Base-by-base conservation (phyloP, 2,113 vertebrate species). In the Esox niger region DNA sequence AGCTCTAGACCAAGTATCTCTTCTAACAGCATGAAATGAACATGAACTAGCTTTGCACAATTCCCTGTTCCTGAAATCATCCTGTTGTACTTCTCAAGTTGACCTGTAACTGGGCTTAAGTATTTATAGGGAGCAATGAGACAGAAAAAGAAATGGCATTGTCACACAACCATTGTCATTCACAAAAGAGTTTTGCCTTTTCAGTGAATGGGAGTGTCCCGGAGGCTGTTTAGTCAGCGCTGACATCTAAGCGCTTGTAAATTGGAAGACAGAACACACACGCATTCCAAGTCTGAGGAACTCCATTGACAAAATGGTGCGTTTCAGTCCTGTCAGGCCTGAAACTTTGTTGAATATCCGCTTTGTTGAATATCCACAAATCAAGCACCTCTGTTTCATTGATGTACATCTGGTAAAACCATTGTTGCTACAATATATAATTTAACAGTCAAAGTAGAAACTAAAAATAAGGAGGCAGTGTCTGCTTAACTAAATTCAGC, bases 111-210 rank as follows among this genome's bases (percentile, higher is more conserved):
- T 49, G 46, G 20, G 46, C 10, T 13, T 1, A 13, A 11, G 33
- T 35, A 11, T 11, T 35, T 35, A 23, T 31, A 62, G 31, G 32
- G 60, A 63, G 61, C 33, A 38, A 11, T 46, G 10, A 25, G 32
- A 43, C 21, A 63, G 61, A 63, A 33, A 46, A 33, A 32, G 49
- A 75, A 23, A 55, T 73, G 2, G 56, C 27, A 74, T 79, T 69
- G 62, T 72, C 72, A n/a, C n/a, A n/a, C n/a, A n/a, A n/a, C 64
- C 58, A 60, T 64, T 84, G 79, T 85, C 84, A 87, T 85, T 69
- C 80, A 83, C 71, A 87, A 82, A 84, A 82, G 58, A 3, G 56
- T 68, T 84, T 84, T 83, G 77, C 86, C 83, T 74, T 80, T 38
- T 65, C 54, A 59, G 71, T 71, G 57, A 32, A 25, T 65, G 75